Base-by-base conservation (phyloP, 2,888 invertebrate species). In the Cephus nigrinus region DNA sequence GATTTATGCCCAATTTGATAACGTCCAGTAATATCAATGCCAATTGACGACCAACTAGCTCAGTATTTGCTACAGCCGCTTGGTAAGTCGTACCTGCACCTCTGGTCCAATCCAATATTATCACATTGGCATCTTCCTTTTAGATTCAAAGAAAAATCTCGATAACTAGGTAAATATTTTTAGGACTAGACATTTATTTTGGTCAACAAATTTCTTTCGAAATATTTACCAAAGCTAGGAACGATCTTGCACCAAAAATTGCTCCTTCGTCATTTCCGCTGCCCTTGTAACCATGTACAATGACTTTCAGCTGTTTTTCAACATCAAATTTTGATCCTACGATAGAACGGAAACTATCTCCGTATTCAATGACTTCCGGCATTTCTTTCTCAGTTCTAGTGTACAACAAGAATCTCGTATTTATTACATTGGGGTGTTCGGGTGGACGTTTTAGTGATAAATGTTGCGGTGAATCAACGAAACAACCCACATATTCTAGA, bases 271-370 rank as follows among this genome's bases (percentile, higher is more conserved):
- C 93, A 79, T 91, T 92, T 84, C 93, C 93, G 80, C 92, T 93
- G 74, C 94, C 93, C 89, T 93, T 93, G 85, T 92, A 94, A 0
- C 94, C 94, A 82, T 94, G 94, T 32, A 94, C 92, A 31, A 94
- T 87, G 73, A 94, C 89, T 84, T 93, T 94, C 36, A 93, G 84
- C 1, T 92, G 90, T 79, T 92, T 92, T 3, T 87, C 89, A 0
- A 86, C 83, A 82, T 93, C 90, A 81, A 93, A 93, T 69, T 88
- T 90, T 0, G 94, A 93, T 69, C 87, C 83, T 40, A 83, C 82
- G 33, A 94, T 87, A 0, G 93, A 93, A 77, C 88, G 85, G 1
- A 91, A 91, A 23, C 91, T 87, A 80, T 94, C 93, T 5, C 92
- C 92, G 83, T 93, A 93, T 11, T 88, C 83, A 9, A 93, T 81